Percentiles rank a stretch among this genome's conserved stretches.
These are phyloP conservation scores for Solenodon paradoxus DNA, from an alignment of 2,113 vertebrate species.

Conservation along the genomic window DNA sequence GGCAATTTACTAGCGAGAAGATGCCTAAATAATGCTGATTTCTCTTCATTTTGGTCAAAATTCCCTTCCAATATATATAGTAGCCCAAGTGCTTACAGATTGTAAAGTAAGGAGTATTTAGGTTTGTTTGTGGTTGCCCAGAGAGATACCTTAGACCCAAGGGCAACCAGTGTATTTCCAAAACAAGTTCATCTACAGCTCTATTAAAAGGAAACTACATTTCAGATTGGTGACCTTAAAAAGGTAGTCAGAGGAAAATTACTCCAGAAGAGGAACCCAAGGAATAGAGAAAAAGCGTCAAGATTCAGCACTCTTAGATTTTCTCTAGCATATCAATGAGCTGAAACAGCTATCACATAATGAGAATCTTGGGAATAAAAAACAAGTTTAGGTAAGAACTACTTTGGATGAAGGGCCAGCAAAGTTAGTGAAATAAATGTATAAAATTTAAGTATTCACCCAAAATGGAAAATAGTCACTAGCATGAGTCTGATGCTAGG, in stretches of 20 bases:
- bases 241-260: not conserved
- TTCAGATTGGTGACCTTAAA: not conserved
- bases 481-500: not conserved
- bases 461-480: not conserved
- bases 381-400: not conserved
- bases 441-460: not conserved
- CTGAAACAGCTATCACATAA: constrained; percentile 28
- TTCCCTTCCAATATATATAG: not conserved
- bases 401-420: not conserved
- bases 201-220: constrained; percentile 2
- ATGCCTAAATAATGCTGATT: not conserved
- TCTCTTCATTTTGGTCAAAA: constrained; percentile 11
- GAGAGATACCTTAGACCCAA: not conserved
- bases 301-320: not conserved
- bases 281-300: not conserved
- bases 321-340: not conserved
- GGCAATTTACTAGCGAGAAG: not conserved
- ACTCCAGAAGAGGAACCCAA: not conserved
- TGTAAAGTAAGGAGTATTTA: not conserved
- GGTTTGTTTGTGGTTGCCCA: not conserved
- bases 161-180: not conserved
- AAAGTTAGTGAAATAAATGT: not conserved
- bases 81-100: not conserved
- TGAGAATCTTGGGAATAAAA: not conserved
- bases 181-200: not conserved